Evolutionary conservation across 2,888 invertebrate genomes (phyloP).

Genomic region (Leptothorax acervorum): DNA sequence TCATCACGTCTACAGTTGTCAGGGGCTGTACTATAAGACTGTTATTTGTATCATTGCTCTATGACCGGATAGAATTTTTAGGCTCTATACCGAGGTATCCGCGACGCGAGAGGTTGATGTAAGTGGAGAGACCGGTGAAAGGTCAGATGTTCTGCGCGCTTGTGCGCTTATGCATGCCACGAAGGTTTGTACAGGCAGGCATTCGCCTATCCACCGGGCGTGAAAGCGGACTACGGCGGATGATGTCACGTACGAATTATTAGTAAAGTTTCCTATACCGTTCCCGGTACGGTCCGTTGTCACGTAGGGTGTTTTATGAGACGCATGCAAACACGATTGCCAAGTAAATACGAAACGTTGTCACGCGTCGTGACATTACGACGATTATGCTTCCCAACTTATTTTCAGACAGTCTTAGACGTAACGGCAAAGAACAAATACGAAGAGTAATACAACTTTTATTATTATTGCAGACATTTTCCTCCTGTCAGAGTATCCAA

Average conservation of each 20-base stretch:
- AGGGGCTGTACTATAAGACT: not conserved
- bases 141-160: constrained; percentile 50
- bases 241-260: constrained; percentile 56
- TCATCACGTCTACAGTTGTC: not conserved
- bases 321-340: constrained; percentile 29
- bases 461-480: not conserved
- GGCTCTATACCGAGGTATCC: not conserved
- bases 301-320: constrained; percentile 30
- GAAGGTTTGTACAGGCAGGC: constrained; percentile 47
- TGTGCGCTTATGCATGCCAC: constrained; percentile 51
- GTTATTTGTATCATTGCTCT: constrained; percentile 38
- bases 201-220: constrained; percentile 44
- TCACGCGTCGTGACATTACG: constrained; percentile 3
- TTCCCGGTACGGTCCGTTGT: constrained; percentile 33
- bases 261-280: constrained; percentile 52
- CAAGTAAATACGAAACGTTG: constrained; percentile 26
- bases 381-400: not conserved
- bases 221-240: constrained; percentile 46
- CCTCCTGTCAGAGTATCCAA: not conserved
- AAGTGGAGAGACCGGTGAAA: constrained; percentile 50
- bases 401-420: constrained; percentile 1
- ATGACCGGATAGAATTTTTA: constrained; percentile 32
- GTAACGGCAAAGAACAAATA: not conserved
- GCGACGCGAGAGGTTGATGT: constrained; percentile 22
- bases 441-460: not conserved